A percentile compares a stretch with the other conserved stretches of the same genome.
These are phyloP conservation scores for Drosophila parthenogenetica DNA, from an alignment of 2,888 invertebrate species.

Conservation along the genomic window DNA sequence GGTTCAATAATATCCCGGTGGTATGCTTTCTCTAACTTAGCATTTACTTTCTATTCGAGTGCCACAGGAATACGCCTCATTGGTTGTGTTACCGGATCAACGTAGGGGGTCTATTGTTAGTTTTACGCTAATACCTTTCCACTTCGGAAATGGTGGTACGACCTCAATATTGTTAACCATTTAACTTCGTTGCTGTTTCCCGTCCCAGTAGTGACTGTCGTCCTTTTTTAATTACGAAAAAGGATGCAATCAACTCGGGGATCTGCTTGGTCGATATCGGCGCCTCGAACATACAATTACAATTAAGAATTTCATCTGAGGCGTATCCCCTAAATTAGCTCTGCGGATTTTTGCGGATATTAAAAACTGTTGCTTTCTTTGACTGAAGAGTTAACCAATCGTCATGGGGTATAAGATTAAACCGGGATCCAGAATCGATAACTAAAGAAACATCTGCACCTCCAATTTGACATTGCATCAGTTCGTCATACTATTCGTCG, in stretches of 20 bases:
- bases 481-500: too few species aligned
- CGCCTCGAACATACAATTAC: neutral
- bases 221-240: slow-evolving; percentile 5
- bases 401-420: neutral
- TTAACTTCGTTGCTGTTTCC: neutral
- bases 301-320: slow-evolving; percentile 1
- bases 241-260: slow-evolving; percentile 1
- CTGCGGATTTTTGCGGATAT: neutral
- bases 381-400: neutral
- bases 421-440: too few species aligned
- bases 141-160: neutral
- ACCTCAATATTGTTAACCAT: neutral
- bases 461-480: too few species aligned
- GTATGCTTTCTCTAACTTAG: too few species aligned
- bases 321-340: slow-evolving; percentile 1
- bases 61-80: too few species aligned
- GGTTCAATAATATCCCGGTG: too few species aligned
- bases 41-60: too few species aligned
- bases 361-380: neutral
- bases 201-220: slow-evolving; percentile 1
- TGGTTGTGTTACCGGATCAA: too few species aligned
- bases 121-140: neutral
- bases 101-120: neutral
- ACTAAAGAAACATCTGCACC: too few species aligned
- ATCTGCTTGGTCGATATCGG: slow-evolving; percentile 1